Evolutionary conservation across 2,888 invertebrate genomes (phyloP), one percentile per base, ranked within the genome.

Genomic region (Heliconius cydno): DNA sequence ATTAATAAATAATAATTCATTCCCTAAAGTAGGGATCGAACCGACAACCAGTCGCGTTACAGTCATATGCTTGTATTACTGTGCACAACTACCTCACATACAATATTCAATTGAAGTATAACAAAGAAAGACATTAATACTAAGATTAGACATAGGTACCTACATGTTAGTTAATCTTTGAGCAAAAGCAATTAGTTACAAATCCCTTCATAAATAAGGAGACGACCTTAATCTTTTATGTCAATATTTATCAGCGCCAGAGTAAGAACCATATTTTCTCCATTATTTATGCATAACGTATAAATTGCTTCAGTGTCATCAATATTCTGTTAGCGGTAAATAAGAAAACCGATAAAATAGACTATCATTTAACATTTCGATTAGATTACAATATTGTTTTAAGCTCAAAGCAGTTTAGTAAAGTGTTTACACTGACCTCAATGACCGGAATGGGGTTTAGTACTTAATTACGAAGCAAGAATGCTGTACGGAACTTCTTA

Each of bases 221-320:
- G 28, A 30, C 30, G 13, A 12, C 66, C 67, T 76, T 52, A 76
- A 76, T 63, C 30, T 30, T 65, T 63, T 57, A 67, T 52, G 76
- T 76, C 46, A 67, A 76, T 76, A 76, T 76, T 76, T 76, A 76
- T 76, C 67, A 52, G 34, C 28, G 67, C 76, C 63, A 34, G 34
- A 76, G 67, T 67, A 67, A 66, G 34, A 30, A 65, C 76, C 76
- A 82, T 82, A 81, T 82, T 81, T 92, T 92, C 90, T 90, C 89
- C 90, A 94, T 94, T 93, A 94, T 90, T 93, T 93, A 93, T 93
- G 94, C 93, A 94, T 94, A 91, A 93, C 92, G 90, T 90, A 92
- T 89, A 94, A 93, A 94, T 94, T 94, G 94, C 92, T 89, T 90
- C 89, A 87, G 89, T 90, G 86, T 87, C 92, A 94, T 94, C 92